These are phyloP conservation scores for Amblyraja radiata DNA, from an alignment of 2,797 vertebrate genomes.

Conservation along the genomic window DNA sequence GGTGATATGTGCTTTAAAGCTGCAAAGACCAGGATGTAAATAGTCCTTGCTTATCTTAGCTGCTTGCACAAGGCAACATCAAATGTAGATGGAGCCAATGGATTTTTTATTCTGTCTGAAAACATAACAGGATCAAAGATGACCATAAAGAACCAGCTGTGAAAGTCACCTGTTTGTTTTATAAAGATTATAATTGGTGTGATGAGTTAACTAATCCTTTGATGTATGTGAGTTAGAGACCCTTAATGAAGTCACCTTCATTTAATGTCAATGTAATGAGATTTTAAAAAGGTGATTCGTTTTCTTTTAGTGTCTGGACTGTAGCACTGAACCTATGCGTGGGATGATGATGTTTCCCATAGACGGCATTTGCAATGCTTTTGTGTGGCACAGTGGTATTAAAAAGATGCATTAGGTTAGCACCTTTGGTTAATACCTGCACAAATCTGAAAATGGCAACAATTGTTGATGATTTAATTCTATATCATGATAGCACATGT, in stretches of 20 bases:
- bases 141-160: background rate
- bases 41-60: too few relatives aligned
- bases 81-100: too few relatives aligned
- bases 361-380: background rate
- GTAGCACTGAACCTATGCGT: background rate
- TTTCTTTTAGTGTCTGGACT: background rate
- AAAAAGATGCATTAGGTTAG: background rate
- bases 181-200: background rate
- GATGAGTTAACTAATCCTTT: background rate
- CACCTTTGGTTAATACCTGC: background rate
- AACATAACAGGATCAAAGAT: background rate
- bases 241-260: background rate
- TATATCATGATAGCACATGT: background rate
- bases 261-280: background rate
- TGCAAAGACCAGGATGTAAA: too few relatives aligned
- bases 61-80: too few relatives aligned
- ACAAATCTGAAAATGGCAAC: background rate
- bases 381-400: background rate
- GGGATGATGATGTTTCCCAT: background rate
- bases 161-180: background rate
- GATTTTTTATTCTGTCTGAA: background rate
- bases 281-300: background rate
- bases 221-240: background rate
- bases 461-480: background rate
- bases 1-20: too few relatives aligned